Percentiles rank a stretch among this genome's conserved stretches.
These are phyloP conservation scores for Drosophila truncata DNA, from an alignment of 1,140 invertebrate genomes.

Conservation along the genomic window DNA sequence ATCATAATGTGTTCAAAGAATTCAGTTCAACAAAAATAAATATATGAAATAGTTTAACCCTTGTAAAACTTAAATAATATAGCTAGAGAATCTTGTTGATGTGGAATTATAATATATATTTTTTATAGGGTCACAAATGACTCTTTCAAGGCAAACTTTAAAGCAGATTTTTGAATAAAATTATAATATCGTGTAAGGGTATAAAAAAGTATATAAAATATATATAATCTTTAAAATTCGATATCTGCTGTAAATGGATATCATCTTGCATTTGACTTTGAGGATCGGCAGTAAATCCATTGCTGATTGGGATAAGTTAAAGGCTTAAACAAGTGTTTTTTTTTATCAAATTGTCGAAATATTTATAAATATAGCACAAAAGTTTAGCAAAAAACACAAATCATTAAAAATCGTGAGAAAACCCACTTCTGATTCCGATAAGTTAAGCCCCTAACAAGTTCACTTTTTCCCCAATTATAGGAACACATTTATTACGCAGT, in stretches of 20 bases:
- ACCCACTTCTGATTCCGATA: not conserved
- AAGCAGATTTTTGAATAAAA: not conserved
- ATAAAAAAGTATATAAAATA: too few species aligned
- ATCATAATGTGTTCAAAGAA: too few species aligned
- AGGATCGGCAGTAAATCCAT: not conserved
- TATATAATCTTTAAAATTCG: too few species aligned
- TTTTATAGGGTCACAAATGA: not conserved
- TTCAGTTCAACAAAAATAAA: too few species aligned
- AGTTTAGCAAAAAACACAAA: not conserved
- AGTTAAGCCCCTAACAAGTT: not conserved
- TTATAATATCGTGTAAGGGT: not conserved
- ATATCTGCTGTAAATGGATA: not conserved
- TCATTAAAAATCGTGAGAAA: not conserved
- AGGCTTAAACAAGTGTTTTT: not conserved
- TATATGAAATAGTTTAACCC: too few species aligned
- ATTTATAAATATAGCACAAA: too few species aligned
- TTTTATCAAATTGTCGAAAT: too few species aligned
- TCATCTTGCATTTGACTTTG: not conserved
- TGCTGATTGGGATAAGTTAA: not conserved
- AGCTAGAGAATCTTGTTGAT: too few species aligned
- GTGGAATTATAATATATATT: not conserved
- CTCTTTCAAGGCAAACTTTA: not conserved
- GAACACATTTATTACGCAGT: slow-evolving; percentile 1
- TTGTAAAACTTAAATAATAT: too few species aligned
- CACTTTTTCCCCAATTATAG: not conserved